Percentiles rank a stretch among this genome's conserved stretches.
These are phyloP conservation scores for Dichetophora obliterata DNA, from an alignment of 2,888 invertebrate species.

Conservation along the genomic window DNA sequence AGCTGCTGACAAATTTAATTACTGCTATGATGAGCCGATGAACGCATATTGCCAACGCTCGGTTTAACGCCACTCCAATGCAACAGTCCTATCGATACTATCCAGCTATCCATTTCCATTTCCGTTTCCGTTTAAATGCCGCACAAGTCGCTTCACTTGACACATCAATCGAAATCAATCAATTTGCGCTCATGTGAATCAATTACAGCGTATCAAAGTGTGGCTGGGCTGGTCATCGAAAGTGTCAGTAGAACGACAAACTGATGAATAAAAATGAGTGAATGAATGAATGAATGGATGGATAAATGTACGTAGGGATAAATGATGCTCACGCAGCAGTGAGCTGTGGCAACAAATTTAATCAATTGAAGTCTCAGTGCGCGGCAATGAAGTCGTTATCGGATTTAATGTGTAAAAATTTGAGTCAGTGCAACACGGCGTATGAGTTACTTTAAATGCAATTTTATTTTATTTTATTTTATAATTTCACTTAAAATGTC, in stretches of 20 bases:
- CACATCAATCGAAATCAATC: slow-evolving; percentile 64
- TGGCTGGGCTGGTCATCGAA: background rate
- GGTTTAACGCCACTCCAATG: background rate
- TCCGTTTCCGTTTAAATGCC: slow-evolving; percentile 21
- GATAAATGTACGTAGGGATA: too few species aligned
- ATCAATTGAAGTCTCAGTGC: too few species aligned
- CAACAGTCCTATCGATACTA: background rate
- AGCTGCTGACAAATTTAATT: slow-evolving; percentile 30
- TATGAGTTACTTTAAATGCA: background rate
- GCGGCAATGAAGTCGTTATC: too few species aligned
- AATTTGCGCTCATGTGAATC: slow-evolving; percentile 44
- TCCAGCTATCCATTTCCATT: slow-evolving; percentile 3
- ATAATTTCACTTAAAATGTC: too few species aligned
- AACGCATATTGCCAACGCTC: background rate
- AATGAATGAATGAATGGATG: too few species aligned
- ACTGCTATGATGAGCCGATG: slow-evolving; percentile 2
- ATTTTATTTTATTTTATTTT: too few species aligned
- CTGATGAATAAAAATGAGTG: too few species aligned
- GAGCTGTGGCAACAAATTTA: too few species aligned
- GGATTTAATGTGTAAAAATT: too few species aligned
- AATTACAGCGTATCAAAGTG: slow-evolving; percentile 22
- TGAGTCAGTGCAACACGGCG: background rate
- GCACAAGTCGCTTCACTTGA: slow-evolving; percentile 52
- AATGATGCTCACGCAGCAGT: too few species aligned
- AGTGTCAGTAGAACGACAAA: background rate